Conservation (phyloP, 2,113 vertebrate genomes). For the Colaptes auratus region DNA sequence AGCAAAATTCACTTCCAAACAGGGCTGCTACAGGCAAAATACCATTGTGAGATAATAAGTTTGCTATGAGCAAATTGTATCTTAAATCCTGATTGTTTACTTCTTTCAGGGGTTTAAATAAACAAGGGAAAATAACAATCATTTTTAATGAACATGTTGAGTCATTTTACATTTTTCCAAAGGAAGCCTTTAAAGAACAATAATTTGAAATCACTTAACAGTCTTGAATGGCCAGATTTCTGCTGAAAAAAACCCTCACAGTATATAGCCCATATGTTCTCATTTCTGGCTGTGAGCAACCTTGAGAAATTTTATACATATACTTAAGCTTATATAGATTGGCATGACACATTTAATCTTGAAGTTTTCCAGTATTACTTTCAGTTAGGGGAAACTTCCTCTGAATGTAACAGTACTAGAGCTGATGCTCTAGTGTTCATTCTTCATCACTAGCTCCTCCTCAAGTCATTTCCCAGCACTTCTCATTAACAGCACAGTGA, state of each 20-base stretch:
- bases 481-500: neutral
- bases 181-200: neutral
- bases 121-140: neutral
- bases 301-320: neutral
- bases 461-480: neutral
- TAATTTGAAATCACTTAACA: neutral
- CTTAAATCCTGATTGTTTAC: neutral
- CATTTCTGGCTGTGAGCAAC: neutral
- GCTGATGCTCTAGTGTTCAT: fast-evolving
- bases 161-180: neutral
- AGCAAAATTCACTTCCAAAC: neutral
- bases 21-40: neutral
- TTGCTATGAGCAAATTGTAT: neutral
- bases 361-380: neutral
- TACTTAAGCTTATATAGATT: neutral
- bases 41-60: neutral
- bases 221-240: neutral
- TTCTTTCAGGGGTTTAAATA: neutral
- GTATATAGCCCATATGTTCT: neutral
- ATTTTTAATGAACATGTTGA: neutral
- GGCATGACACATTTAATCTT: neutral
- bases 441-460: neutral
- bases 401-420: neutral
- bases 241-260: neutral
- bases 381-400: neutral